Percentiles rank a stretch among this genome's conserved stretches.
Conservation (phyloP, 1,140 invertebrate genomes). For the Drosophila azteca region DNA sequence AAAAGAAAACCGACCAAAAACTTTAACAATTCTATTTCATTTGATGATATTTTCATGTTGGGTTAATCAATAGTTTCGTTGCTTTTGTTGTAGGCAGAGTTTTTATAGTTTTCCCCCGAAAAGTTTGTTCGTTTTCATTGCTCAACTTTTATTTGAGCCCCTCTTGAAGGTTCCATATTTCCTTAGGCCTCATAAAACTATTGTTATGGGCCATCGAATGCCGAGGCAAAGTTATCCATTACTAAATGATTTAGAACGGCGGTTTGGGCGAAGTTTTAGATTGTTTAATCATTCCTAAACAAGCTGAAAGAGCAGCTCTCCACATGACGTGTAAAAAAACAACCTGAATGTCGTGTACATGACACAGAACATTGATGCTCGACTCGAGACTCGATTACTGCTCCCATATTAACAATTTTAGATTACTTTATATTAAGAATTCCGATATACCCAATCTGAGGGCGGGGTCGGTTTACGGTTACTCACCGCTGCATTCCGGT, state of each 20-base stretch:
- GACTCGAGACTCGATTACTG: no score
- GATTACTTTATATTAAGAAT: no score
- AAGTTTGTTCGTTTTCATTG: slow-evolving; percentile 25
- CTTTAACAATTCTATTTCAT: slow-evolving; percentile 37
- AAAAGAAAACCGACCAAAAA: slow-evolving; percentile 7
- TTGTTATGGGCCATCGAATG: not conserved
- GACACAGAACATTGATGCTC: no score
- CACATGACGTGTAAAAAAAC: no score
- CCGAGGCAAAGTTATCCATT: no score
- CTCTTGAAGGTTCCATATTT: not conserved
- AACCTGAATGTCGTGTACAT: no score
- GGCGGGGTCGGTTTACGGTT: not conserved
- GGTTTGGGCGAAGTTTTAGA: no score
- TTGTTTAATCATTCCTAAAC: no score
- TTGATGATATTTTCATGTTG: slow-evolving; percentile 32
- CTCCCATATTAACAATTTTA: no score
- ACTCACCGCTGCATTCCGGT: slow-evolving; percentile 83
- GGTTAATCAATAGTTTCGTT: slow-evolving; percentile 33
- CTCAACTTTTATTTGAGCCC: slow-evolving; percentile 5
- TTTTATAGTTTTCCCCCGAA: slow-evolving; percentile 8
- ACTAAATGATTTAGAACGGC: no score
- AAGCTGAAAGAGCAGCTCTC: no score
- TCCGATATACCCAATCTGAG: no score
- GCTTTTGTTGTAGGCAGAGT: not conserved
- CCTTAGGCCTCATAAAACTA: not conserved